A percentile compares a stretch with the other conserved stretches of the same genome.
Evolutionary conservation across 1,140 invertebrate species (phyloP).

Genomic region (Medauroidea extradentata): DNA sequence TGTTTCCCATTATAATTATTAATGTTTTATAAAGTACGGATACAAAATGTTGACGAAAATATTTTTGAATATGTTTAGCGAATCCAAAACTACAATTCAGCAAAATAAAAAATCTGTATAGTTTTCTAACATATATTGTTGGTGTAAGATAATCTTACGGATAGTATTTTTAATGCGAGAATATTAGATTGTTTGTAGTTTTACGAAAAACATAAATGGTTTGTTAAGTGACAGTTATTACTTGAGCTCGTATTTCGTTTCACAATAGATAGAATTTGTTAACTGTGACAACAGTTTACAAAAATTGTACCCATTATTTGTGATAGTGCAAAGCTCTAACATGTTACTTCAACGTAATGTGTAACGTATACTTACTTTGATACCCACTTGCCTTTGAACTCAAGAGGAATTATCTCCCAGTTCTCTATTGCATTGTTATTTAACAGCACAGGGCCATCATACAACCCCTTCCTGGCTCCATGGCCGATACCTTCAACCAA

Average conservation of each 20-base stretch:
- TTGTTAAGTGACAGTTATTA: neutral
- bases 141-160: too few species aligned
- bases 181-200: too few species aligned
- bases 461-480: slow-evolving; percentile 44
- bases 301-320: neutral
- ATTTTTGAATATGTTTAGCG: too few species aligned
- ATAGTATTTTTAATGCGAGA: too few species aligned
- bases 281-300: neutral
- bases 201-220: too few species aligned
- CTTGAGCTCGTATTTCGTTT: neutral
- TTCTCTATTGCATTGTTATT: slow-evolving; percentile 40
- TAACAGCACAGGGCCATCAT: slow-evolving; percentile 35
- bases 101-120: too few species aligned
- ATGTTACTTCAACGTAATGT: neutral
- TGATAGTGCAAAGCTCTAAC: neutral
- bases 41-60: too few species aligned
- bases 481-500: slow-evolving; percentile 57
- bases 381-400: slow-evolving; percentile 48
- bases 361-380: slow-evolving; percentile 22
- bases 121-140: too few species aligned
- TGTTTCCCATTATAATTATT: too few species aligned
- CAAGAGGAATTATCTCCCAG: slow-evolving; percentile 50
- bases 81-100: too few species aligned
- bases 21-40: too few species aligned
- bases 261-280: neutral